These are phyloP conservation scores for Maniola jurtina DNA, from an alignment of 1,140 invertebrate genomes.

Conservation along the genomic window DNA sequence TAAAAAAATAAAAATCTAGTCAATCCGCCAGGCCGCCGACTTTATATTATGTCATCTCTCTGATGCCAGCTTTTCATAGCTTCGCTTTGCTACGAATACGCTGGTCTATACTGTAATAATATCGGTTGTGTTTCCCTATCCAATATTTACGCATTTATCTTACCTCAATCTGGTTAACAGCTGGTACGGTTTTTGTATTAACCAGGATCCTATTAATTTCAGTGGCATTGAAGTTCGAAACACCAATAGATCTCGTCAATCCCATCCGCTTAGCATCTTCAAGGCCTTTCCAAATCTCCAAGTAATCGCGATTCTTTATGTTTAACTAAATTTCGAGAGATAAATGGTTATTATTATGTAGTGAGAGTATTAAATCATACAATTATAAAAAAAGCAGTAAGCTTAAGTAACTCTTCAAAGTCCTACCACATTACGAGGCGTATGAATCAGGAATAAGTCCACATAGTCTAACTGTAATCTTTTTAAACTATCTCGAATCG, in stretches of 20 bases:
- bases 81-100: no score
- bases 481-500: not conserved
- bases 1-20: no score
- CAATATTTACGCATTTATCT: not conserved
- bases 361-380: no score
- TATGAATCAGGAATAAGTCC: constrained; percentile 16
- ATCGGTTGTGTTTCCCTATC: no score
- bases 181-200: not conserved
- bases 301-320: constrained; percentile 65
- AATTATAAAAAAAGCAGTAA: no score
- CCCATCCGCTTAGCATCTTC: constrained; percentile 85
- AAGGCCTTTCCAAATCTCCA: constrained; percentile 86
- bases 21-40: no score
- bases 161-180: constrained; percentile 29
- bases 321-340: no score
- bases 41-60: no score
- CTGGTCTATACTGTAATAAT: no score
- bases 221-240: constrained; percentile 93
- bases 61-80: no score
- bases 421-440: constrained; percentile 6
- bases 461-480: constrained; percentile 16
- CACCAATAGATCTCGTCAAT: constrained; percentile 87
- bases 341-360: no score
- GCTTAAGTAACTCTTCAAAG: no score
- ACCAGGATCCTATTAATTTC: constrained; percentile 85